Base-by-base conservation (phyloP, 2,888 invertebrate species). In the Sinelater perroti region DNA sequence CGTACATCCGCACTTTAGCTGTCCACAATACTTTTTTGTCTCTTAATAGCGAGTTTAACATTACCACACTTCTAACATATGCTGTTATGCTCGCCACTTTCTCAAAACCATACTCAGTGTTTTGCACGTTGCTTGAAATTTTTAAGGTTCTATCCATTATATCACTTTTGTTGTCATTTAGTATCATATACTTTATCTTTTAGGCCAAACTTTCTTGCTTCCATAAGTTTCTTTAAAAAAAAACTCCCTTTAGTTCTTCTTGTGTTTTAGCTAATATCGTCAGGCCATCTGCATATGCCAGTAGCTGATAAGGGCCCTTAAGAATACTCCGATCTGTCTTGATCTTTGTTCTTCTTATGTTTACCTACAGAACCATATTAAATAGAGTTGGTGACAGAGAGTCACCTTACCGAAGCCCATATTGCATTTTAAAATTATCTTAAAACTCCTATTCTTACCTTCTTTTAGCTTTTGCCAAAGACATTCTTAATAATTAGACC, bases 111-210 rank as follows among this genome's bases (percentile, higher is more conserved):
- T 33, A 33, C 6, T 30, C 30, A n/a, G n/a, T n/a, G 30, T 30
- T 30, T 33, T 33, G 33, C 14, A 14, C 2, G 13, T 14, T 13
- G 16, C 3, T 13, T 13, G 14, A 13, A 14, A 33, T 33, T 13
- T 16, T 7, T 33, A 33, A n/a, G 7, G 14, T 4, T 30, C 10
- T 2, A 33, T 33, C 16, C 11, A 13, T n/a, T 13, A 13, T 13
- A 16, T 33, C 3, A 13, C 14, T n/a, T n/a, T n/a, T n/a, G n/a
- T n/a, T 33, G 14, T 13, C 11, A n/a, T 33, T 33, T 13, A 33
- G 33, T 13, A 33, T 33, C 33, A 33, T 33, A 33, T 33, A 33
- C 14, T 33, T 5, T 13, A 16, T 33, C 33, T 33, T 33, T 13
- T 13, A 33, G 14, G 33, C 33, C 33, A 14, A 33, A 33, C 3